Conservation (phyloP, 2,113 vertebrate species). For the Gadus chalcogrammus region DNA sequence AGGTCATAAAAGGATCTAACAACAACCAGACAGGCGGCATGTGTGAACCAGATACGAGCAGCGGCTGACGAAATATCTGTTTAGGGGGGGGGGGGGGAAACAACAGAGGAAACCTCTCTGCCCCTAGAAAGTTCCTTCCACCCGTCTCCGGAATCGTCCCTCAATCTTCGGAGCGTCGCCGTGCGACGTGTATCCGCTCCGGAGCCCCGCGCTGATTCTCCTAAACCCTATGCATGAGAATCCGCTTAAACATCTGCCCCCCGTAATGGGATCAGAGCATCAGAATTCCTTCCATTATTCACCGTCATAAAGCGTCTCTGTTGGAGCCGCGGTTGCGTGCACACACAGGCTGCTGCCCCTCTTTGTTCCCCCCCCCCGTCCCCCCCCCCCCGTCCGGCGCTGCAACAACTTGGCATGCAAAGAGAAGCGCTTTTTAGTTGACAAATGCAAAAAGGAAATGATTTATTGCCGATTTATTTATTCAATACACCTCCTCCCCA, state of each 20-base stretch:
- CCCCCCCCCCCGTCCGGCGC: slow-evolving; percentile 25
- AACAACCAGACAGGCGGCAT: no score
- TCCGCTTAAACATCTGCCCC: slow-evolving; percentile 71
- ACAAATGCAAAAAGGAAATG: slow-evolving; percentile 76
- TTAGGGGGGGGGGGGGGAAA: no score
- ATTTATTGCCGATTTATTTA: slow-evolving; percentile 76
- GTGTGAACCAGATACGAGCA: no score
- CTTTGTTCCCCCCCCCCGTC: no score
- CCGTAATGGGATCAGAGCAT: slow-evolving; percentile 70
- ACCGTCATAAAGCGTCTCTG: slow-evolving; percentile 60
- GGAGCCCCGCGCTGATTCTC: slow-evolving; percentile 48
- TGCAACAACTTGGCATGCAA: slow-evolving; percentile 75
- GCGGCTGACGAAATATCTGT: no score
- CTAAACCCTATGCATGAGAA: slow-evolving; percentile 60
- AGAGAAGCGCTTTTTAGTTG: slow-evolving; percentile 68
- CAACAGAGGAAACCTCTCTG: no score
- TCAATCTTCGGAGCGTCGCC: no score
- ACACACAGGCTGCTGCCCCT: slow-evolving; percentile 52
- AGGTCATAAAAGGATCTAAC: no score
- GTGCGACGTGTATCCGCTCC: no score
- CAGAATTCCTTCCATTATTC: slow-evolving; percentile 69
- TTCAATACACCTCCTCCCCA: slow-evolving; percentile 58
- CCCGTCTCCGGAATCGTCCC: no score
- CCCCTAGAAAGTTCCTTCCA: no score
- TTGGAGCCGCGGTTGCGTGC: slow-evolving; percentile 43